Base-by-base conservation (phyloP, 2,797 vertebrate genomes). In the Takifugu ocellatus region DNA sequence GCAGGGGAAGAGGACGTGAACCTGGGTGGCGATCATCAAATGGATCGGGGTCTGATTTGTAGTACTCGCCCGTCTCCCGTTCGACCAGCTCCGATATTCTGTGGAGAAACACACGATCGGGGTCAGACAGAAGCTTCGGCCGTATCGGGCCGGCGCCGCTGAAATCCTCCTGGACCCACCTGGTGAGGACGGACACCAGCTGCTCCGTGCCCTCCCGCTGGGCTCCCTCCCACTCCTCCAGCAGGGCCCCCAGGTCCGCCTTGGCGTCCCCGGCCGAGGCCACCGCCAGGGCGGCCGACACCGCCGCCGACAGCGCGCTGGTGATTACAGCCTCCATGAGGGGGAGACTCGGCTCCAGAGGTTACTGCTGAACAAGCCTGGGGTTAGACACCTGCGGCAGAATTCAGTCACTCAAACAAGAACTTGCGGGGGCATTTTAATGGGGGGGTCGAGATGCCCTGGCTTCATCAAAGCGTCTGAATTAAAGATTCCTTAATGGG, bases 21-120 rank as follows among this genome's bases (percentile, higher is more conserved):
- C 96, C 96, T 78, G 97, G 97, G 65, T 99, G 96, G 5, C 95
- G 91, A 79, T 99, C 96, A 81, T 99, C 96, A 85, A 99, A 98
- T 0, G 95, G 96, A 75, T 98, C 97, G 0, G 97, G 97, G 74
- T 98, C 96, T 2, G 93, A 92, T 75, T 95, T 97, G 77, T 95
- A 92, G 65, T 97, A 98, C 52, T 95, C 93, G 66, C 92, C 93
- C 0, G 94, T 97, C 78, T 99, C 94, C 24, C 90, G 90, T 75
- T 98, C 97, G 51, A 98, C 94, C 79, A 98, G 90, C 84, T 97
- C 94, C 0, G 96, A 98, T 81, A 98, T 97, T 64, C 96, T 99
- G 80, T 24, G 84, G 71, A 58, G 17, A 57, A 17, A 15, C 17
- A 17, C 1, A 25, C 2, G 27, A 11, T 36, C 2, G 10, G 33